phyloP scores from a whole-genome alignment of 1,140 invertebrate species.

The Brachionus calyciflorus region DNA sequence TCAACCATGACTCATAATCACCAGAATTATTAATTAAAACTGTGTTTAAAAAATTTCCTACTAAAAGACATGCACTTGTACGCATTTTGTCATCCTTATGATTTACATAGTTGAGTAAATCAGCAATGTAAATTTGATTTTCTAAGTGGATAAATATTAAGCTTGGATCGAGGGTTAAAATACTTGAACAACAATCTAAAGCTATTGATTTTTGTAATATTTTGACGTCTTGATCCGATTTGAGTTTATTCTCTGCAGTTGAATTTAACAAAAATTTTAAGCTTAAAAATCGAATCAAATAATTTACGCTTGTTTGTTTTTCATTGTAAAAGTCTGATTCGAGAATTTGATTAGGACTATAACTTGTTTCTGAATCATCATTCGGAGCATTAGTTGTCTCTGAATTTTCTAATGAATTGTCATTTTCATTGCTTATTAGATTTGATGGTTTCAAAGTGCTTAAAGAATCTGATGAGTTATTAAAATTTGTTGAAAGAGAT shows the following conservation, averaged over 20 bases:
- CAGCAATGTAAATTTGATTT: background rate
- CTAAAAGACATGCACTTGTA: background rate
- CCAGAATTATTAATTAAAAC: constrained; percentile 49
- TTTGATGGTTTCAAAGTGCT: constrained; percentile 47
- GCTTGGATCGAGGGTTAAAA: constrained; percentile 70
- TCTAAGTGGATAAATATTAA: constrained; percentile 47
- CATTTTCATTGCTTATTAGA: constrained; percentile 46
- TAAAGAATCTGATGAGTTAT: background rate
- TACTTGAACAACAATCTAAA: constrained; percentile 70
- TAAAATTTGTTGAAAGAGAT: background rate
- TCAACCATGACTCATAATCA: constrained; percentile 56
- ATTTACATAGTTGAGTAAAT: constrained; percentile 19
- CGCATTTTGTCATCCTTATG: constrained; percentile 44
- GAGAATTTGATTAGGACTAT: background rate
- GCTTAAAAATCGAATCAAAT: constrained; percentile 71
- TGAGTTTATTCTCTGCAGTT: constrained; percentile 62
- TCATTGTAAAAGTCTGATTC: constrained; percentile 62
- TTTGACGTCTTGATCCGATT: constrained; percentile 69
- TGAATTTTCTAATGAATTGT: background rate
- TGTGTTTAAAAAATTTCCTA: constrained; percentile 27
- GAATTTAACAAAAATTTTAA: constrained; percentile 74
- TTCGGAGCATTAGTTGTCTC: background rate
- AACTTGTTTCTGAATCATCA: constrained; percentile 1
- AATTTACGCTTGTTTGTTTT: constrained; percentile 69
- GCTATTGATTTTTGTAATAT: constrained; percentile 81